These are phyloP conservation scores for Diorhabda sublineata DNA, from an alignment of 1,140 invertebrate species.

Conservation along the genomic window DNA sequence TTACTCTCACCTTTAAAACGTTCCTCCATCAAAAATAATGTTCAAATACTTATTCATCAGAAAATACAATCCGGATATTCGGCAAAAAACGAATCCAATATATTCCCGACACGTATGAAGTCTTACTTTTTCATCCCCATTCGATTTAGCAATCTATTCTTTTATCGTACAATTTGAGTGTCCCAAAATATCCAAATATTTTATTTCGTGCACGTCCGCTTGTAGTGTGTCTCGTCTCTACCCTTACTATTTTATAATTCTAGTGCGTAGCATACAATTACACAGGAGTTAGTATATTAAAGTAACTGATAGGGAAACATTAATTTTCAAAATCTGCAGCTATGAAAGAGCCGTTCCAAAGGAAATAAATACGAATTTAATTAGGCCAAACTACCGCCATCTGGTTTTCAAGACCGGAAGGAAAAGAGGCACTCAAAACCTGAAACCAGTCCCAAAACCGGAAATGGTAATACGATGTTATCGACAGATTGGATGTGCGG, in stretches of 20 bases:
- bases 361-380: no score
- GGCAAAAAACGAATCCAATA: not conserved
- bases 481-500: constrained; percentile 1
- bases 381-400: no score
- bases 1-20: not conserved
- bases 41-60: constrained; percentile 41
- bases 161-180: constrained; percentile 44
- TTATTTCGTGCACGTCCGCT: constrained; percentile 19
- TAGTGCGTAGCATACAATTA: no score
- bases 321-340: no score
- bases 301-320: no score
- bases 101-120: constrained; percentile 39
- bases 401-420: not conserved
- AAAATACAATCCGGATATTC: constrained; percentile 13
- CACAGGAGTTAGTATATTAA: no score
- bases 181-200: constrained; percentile 31
- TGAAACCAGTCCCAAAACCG: not conserved
- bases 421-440: not conserved
- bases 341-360: no score
- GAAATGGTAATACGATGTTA: not conserved
- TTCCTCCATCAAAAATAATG: constrained; percentile 19
- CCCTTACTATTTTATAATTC: no score
- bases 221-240: constrained; percentile 15
- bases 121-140: constrained; percentile 44
- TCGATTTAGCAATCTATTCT: constrained; percentile 45